Conservation (phyloP, 2,113 vertebrate species). For the Steatornis caripensis region DNA sequence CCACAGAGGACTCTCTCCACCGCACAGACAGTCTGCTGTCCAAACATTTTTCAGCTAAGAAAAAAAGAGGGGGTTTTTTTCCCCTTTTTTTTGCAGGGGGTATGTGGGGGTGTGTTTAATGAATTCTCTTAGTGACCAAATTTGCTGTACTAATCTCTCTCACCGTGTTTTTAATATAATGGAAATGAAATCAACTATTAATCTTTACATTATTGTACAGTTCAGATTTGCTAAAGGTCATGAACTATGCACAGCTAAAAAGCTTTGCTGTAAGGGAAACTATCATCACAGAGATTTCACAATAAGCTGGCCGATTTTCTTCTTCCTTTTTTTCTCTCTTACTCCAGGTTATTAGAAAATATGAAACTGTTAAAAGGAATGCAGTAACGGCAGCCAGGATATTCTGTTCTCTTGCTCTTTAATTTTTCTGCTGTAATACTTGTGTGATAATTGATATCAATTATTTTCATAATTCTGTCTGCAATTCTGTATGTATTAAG, state of each 20-base stretch:
- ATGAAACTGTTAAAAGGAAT: background rate
- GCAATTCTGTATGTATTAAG: background rate
- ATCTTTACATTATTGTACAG: background rate
- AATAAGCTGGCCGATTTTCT: background rate
- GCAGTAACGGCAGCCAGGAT: background rate
- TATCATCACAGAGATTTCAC: background rate
- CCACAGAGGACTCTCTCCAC: background rate
- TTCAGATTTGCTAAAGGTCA: background rate
- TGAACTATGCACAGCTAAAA: background rate
- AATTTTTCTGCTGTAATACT: background rate
- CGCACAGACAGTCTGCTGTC: background rate
- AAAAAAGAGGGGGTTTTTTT: background rate
- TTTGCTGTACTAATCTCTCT: background rate
- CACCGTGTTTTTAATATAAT: background rate
- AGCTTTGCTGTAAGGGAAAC: background rate
- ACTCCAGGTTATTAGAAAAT: background rate
- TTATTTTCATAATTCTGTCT: background rate
- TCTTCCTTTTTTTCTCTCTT: background rate
- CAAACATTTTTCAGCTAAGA: background rate
- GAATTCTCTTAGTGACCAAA: background rate
- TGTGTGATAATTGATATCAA: background rate
- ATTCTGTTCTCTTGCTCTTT: background rate
- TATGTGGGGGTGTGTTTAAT: background rate
- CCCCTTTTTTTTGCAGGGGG: accelerated
- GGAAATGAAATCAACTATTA: background rate